A percentile compares a stretch with the other conserved stretches of the same genome.
Evolutionary conservation across 2,888 invertebrate species (phyloP).

Genomic region (Agonopterix subpropinquella): DNA sequence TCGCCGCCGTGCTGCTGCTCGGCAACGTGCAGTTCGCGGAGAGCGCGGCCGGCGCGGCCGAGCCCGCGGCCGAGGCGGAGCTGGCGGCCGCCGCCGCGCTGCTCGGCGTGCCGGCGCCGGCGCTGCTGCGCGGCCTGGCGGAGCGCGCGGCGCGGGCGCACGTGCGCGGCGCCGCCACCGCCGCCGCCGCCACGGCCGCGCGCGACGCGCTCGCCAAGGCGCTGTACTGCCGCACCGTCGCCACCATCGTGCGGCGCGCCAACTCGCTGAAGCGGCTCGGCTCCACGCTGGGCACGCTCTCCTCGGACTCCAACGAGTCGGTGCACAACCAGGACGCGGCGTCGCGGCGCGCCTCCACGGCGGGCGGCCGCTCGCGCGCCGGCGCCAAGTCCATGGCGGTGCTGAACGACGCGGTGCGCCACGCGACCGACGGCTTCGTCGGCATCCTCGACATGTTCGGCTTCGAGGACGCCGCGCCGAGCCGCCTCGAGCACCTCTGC

Average conservation of each 20-base stretch:
- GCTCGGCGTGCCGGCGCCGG: slow-evolving; percentile 82
- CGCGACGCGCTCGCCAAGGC: slow-evolving; percentile 93
- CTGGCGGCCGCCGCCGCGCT: slow-evolving; percentile 90
- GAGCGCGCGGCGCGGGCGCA: slow-evolving; percentile 73
- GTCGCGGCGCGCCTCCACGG: slow-evolving; percentile 89
- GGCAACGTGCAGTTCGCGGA: slow-evolving; percentile 95
- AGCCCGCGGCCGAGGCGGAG: slow-evolving; percentile 88
- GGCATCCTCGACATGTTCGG: slow-evolving; percentile 98
- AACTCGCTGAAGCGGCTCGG: slow-evolving; percentile 93
- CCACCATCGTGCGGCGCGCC: slow-evolving; percentile 93
- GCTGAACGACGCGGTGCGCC: slow-evolving; percentile 92
- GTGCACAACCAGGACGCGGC: slow-evolving; percentile 92
- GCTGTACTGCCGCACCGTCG: slow-evolving; percentile 94
- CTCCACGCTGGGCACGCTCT: slow-evolving; percentile 88
- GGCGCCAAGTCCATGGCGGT: slow-evolving; percentile 95
- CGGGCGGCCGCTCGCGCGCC: slow-evolving; percentile 82
- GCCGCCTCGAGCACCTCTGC: slow-evolving; percentile 94
- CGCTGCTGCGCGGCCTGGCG: slow-evolving; percentile 88
- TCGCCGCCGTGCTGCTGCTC: slow-evolving; percentile 91
- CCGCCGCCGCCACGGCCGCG: slow-evolving; percentile 89
- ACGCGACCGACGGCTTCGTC: slow-evolving; percentile 96
- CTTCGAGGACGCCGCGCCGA: slow-evolving; percentile 93
- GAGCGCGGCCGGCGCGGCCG: slow-evolving; percentile 83
- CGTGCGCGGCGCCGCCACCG: slow-evolving; percentile 77
- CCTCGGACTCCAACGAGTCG: slow-evolving; percentile 94